Evolutionary conservation across 2,888 invertebrate species (phyloP), one percentile per base, ranked within the genome.

Genomic region (Heliothis peltigera): DNA sequence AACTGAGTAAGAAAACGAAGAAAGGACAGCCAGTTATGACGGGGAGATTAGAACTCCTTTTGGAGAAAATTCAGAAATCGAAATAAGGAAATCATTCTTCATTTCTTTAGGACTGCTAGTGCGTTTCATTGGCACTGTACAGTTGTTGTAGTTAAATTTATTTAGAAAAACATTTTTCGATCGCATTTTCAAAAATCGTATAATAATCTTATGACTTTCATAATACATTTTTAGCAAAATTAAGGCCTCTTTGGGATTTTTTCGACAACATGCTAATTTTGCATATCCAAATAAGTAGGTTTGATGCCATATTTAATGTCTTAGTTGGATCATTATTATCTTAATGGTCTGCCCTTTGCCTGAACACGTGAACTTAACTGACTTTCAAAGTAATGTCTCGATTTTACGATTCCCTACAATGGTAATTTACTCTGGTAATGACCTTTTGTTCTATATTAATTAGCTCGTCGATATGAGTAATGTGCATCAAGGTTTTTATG

Each of bases 21-120:
- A 97, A 96, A 81, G 98, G 98, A 0, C 98, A 98, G 85, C 98
- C 98, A 0, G 92, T 98, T 1, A 98, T 98, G 98, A 97, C 97
- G 64, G 97, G 97, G 58, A 95, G 98, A 77, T 95, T 98, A 85
- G 97, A 98, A 89, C 87, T 97, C 84, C 91, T 98, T 57, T 90
- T 98, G 17, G 97, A 98, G 83, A 97, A 97, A 90, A 97, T 98
- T 78, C 96, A 97, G 88, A 93, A 93, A 39, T 74, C 72, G 25
- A 78, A 77, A 53, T 77, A 81, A 44, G 21, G 7, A 7, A 17
- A 48, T 10, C 2, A 19, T 32, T 17, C 6, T 17, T 7, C 0
- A 21, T 25, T 43, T 48, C 32, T 67, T 39, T 10, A 49, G 39
- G 21, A 59, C 44, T 63, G 43, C 4, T 7, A 10, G 48, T 8